phyloP scores from a whole-genome alignment of 2,888 invertebrate species.

The Tribolium freemani region DNA sequence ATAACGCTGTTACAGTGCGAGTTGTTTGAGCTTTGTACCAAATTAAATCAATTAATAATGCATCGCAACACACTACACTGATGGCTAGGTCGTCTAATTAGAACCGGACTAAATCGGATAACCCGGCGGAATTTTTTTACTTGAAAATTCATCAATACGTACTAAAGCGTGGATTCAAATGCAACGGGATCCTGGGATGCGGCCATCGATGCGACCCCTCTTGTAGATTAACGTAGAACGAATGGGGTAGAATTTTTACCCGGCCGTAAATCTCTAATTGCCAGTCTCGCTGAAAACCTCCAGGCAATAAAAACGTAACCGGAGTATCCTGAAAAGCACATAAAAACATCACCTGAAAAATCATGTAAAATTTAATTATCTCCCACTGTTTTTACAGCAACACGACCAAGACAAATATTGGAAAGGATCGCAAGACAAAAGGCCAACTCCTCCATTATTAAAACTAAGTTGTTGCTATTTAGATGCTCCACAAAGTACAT shows the following conservation, averaged over 20 bases:
- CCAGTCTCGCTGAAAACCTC: slow-evolving; percentile 69
- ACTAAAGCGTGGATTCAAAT: slow-evolving; percentile 83
- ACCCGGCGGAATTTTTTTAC: neutral
- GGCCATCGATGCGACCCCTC: slow-evolving; percentile 78
- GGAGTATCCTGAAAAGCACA: slow-evolving; percentile 66
- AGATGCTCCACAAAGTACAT: neutral
- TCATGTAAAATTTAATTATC: slow-evolving; percentile 43
- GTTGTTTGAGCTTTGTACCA: slow-evolving; percentile 36
- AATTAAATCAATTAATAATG: slow-evolving; percentile 43
- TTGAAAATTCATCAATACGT: slow-evolving; percentile 58
- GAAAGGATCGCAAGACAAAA: slow-evolving; percentile 7
- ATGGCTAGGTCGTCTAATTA: slow-evolving; percentile 40
- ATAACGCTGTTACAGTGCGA: slow-evolving; percentile 29
- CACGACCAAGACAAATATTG: slow-evolving; percentile 44
- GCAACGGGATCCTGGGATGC: slow-evolving; percentile 80
- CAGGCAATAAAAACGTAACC: slow-evolving; percentile 69
- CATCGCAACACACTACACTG: slow-evolving; percentile 36
- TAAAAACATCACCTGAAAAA: slow-evolving; percentile 41
- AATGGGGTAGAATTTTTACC: slow-evolving; percentile 81
- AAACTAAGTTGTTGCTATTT: too few relatives aligned
- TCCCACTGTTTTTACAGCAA: slow-evolving; percentile 18
- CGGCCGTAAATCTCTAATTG: slow-evolving; percentile 73
- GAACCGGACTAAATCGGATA: slow-evolving; percentile 8
- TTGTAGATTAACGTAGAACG: slow-evolving; percentile 83
- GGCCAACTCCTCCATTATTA: too few relatives aligned